Base-by-base conservation (phyloP, 2,888 invertebrate genomes). In the Metacarcinus magister region DNA sequence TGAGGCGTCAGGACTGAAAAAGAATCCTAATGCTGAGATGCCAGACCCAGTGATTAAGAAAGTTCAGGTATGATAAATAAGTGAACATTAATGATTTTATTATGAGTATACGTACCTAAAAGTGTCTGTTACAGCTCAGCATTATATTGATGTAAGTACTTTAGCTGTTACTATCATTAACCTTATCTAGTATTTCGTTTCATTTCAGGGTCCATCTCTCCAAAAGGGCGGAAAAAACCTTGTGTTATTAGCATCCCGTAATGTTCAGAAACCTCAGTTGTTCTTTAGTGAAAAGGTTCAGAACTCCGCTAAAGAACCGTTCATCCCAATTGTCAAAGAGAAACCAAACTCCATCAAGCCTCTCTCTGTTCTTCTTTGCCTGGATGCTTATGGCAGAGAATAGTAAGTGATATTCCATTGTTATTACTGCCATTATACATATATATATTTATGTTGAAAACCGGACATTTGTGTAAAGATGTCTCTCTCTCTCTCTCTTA, bases 341-440 rank as follows among this genome's bases (percentile, higher is more conserved):
- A 99, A 99, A 97, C 99, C 99, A 0, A 99, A 99, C 98, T 98
- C 98, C 10, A 97, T 99, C 19, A 98, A 98, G 97, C 99, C 99
- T 0, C 98, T 99, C 16, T 98, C 98, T 0, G 97, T 99, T 95
- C 98, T 98, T 96, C 98, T 98, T 0, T 98, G 99, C 97, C 98
- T 98, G 97, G 98, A 98, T 96, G 98, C 98, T 1, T 97, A 98
- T 43, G 98, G 98, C 0, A 96, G 96, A 90, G 97, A 97, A 93
- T 96, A 91, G 96, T 96, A 94, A 97, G 97, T 94, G 60, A 19
- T 92, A 32, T 32, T 54, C 0, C n/a, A 19, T 91, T 46, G 91
- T n/a, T 75, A 23, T 75, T n/a, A 75, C 10, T 75, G 28, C 75
- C 28, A 75, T 28, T 23, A 75, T 28, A 67, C 67, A 3, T 60